Evolutionary conservation across 2,797 vertebrate species (phyloP), one percentile per base, ranked within the genome.

Genomic region (Parambassis ranga): DNA sequence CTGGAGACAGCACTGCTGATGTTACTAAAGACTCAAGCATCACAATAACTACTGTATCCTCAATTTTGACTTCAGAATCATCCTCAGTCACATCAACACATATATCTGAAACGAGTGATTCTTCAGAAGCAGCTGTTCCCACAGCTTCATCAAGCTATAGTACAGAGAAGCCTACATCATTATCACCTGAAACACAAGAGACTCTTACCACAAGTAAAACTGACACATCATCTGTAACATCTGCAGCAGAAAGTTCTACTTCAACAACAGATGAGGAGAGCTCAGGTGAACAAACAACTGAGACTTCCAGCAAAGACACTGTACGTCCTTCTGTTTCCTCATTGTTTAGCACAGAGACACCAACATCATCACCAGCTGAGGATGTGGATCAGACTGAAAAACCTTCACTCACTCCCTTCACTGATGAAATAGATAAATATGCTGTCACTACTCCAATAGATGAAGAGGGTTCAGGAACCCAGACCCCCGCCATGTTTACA

Each of bases 381-480:
- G 5, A n/a, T n/a, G n/a, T n/a, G n/a, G 9, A 10, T 13, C 37
- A n/a, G 5, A 6, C 38, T 37, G 33, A 18, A 28, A n/a, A 19
- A n/a, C 3, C 37, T 13, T 14, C 37, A 14, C n/a, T 35, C 18
- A 41, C 20, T 11, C 4, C 46, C 0, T 1, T n/a, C 2, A 24
- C 33, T 33, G 19, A 18, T 10, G 13, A 13, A 7, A 16, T n/a
- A 2, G 24, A 27, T 31, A 4, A 22, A 0, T 23, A 33, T 2
- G 1, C 8, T 1, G 1, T 44, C 5, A 11, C 32, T 0, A 23
- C 24, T 6, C 10, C 65, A 36, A 22, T 23, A 33, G 36, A 49
- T 3, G 31, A 48, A 27, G 65, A 59, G 10, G 57, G 48, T 3
- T 84, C 82, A 63, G 73, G 57, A 49, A 50, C 57, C 31, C 9